These are phyloP conservation scores for Cheilosia vernalis DNA, from an alignment of 2,888 invertebrate genomes.

Conservation along the genomic window DNA sequence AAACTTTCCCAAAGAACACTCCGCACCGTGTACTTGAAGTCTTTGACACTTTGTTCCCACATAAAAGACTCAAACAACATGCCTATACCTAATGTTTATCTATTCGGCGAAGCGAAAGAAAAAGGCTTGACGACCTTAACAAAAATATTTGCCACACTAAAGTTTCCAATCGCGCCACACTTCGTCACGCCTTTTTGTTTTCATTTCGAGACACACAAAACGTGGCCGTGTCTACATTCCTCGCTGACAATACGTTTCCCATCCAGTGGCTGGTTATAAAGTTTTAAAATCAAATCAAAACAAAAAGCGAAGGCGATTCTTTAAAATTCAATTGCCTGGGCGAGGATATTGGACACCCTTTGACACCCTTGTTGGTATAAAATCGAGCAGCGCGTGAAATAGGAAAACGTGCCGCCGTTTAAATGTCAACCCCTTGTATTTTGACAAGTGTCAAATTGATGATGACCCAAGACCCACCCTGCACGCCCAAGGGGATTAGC, in stretches of 20 bases:
- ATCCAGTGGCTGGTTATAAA: slow-evolving; percentile 55
- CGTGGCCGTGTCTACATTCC: background rate
- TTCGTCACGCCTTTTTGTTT: slow-evolving; percentile 27
- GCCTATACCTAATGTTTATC: background rate
- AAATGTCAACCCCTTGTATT: slow-evolving; percentile 77
- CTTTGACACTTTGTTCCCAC: slow-evolving; percentile 49
- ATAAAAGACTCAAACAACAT: slow-evolving; percentile 22
- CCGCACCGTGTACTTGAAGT: slow-evolving; percentile 20
- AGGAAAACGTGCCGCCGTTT: slow-evolving; percentile 71
- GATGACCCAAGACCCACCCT: slow-evolving; percentile 51
- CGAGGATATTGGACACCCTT: slow-evolving; percentile 22
- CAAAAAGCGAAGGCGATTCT: slow-evolving; percentile 50
- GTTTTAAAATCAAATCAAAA: slow-evolving; percentile 75
- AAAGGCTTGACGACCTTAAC: slow-evolving; percentile 36
- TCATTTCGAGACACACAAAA: slow-evolving; percentile 43
- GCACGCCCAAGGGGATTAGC: slow-evolving; percentile 45
- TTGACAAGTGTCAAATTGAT: slow-evolving; percentile 82
- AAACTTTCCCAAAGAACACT: slow-evolving; percentile 36
- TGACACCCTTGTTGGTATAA: slow-evolving; percentile 23
- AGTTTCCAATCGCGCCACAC: slow-evolving; percentile 21
- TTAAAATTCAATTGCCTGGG: slow-evolving; percentile 64
- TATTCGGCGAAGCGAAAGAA: slow-evolving; percentile 10
- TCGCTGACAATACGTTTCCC: slow-evolving; percentile 61
- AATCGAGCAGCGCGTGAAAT: slow-evolving; percentile 45
- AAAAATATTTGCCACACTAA: slow-evolving; percentile 45